Evolutionary conservation across 2,797 vertebrate genomes (phyloP), one percentile per base, ranked within the genome.

Genomic region (Podarcis lilfordi): DNA sequence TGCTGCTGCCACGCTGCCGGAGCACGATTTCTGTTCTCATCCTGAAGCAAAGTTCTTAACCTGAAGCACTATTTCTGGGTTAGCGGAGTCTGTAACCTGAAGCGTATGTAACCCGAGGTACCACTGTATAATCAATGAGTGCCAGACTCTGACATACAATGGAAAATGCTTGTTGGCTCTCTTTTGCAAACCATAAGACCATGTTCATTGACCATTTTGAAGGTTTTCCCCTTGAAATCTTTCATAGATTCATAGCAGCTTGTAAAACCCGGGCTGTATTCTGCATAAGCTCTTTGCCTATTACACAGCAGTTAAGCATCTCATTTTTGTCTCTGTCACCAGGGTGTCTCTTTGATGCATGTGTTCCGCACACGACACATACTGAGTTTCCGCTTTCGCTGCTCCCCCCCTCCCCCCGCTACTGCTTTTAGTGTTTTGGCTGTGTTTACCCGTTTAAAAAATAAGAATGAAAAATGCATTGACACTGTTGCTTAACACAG

Each of bases 381-480:
- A 43, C 50, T 29, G 29, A 68, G 32, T 78, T 81, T 90, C 50
- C 84, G 84, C 88, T 85, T 81, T 85, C 43, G 0, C 61, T 85
- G 88, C 83, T 69, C 69, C 85, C 68, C 76, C 23, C 81, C 68
- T 69, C 15, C 50, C 11, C 29, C 71, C 55, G 83, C 83, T 59
- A 3, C 25, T 17, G 29, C 78, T 89, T 82, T 85, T 81, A 85
- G 78, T 66, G 5, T 85, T 81, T 81, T 85, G 83, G 88, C 88
- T 85, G n/a, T 80, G 79, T 86, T 89, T 89, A 81, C 43, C 61
- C 40, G 13, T 81, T 89, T 89, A 81, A 89, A 89, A 89, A 85
- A 86, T 76, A 69, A 87, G 76, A 90, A 87, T 90, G 82, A 90
- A 87, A 84, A 89, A 87, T 87, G 77, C 82, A 76, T 80, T 75